phyloP scores from a whole-genome alignment of 2,113 vertebrate species.

The Protobothrops flavoviridis region DNA sequence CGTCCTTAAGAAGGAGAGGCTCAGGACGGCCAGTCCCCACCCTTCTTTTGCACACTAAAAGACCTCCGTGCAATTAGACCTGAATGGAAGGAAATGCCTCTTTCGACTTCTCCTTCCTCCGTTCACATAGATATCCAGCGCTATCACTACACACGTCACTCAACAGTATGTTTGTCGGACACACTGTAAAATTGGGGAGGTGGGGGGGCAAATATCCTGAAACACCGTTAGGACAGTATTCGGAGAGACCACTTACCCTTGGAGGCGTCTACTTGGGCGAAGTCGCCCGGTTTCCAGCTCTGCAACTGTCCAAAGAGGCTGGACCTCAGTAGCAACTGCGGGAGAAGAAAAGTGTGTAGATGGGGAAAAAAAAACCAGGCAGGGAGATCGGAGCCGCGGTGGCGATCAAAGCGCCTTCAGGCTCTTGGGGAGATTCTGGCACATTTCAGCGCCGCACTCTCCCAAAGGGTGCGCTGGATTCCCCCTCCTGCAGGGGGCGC shows the following conservation, averaged over 20 bases:
- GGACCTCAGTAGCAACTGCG: background rate
- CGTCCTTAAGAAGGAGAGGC: too few relatives aligned
- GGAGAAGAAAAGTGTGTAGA: background rate
- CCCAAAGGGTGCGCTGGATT: background rate
- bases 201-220: background rate
- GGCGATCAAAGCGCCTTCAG: background rate
- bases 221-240: background rate
- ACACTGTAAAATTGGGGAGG: background rate
- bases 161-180: background rate
- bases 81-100: background rate
- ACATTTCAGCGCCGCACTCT: background rate
- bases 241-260: background rate
- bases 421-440: background rate
- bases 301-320: background rate
- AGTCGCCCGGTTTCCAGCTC: background rate
- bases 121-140: background rate
- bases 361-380: background rate
- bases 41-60: background rate
- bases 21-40: too few relatives aligned
- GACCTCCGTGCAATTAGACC: background rate
- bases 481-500: slow-evolving; percentile 23
- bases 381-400: background rate
- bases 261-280: background rate
- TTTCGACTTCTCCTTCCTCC: background rate
- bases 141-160: background rate